Evolutionary conservation across 2,888 invertebrate species (phyloP).

Genomic region (Rotaria socialis): DNA sequence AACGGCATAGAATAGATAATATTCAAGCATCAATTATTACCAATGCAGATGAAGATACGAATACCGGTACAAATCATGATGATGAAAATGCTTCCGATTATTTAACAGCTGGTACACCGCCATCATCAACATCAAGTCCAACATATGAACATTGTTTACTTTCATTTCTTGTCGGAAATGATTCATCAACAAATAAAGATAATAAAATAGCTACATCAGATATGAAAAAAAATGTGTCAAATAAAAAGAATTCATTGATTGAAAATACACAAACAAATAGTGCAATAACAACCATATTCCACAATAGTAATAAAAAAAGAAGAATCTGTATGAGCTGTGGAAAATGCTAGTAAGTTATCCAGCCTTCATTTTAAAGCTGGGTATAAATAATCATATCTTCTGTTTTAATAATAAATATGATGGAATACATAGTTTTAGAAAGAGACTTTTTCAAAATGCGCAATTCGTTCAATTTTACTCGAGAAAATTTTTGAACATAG

Average conservation of each 20-base stretch:
- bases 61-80: not conserved
- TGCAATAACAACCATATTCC: slow-evolving; percentile 11
- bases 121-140: slow-evolving; percentile 22
- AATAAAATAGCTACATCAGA: not conserved
- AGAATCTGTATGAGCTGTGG: slow-evolving; percentile 29
- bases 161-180: slow-evolving; percentile 15
- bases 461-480: no score
- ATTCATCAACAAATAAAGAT: not conserved
- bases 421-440: no score
- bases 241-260: not conserved
- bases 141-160: slow-evolving; percentile 20
- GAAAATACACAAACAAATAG: not conserved
- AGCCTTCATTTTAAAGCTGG: no score
- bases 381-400: no score
- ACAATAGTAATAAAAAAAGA: not conserved
- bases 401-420: no score
- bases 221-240: not conserved
- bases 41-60: not conserved
- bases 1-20: not conserved
- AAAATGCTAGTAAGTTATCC: slow-evolving; percentile 6
- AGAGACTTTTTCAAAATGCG: no score
- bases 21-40: not conserved
- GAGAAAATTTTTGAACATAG: no score
- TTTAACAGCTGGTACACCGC: not conserved
- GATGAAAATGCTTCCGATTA: slow-evolving; percentile 11